A percentile compares a stretch with the other conserved stretches of the same genome.
These are phyloP conservation scores for Caenorhabditis remanei DNA, from an alignment of 1,140 invertebrate genomes.

Conservation along the genomic window DNA sequence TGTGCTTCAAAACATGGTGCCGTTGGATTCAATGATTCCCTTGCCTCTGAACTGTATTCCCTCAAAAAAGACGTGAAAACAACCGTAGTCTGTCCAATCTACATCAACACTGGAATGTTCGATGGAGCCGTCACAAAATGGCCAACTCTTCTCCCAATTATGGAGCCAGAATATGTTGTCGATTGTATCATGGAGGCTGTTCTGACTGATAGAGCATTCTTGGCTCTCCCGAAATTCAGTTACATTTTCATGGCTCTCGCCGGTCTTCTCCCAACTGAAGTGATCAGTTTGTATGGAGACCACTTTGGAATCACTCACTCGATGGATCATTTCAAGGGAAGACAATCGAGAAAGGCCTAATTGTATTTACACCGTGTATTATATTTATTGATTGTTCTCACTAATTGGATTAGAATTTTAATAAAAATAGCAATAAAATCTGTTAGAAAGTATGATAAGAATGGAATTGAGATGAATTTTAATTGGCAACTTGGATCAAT, in stretches of 20 bases:
- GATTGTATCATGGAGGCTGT: conserved; percentile 87
- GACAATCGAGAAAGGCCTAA: conserved; percentile 18
- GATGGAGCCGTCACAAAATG: conserved; percentile 84
- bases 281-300: conserved; percentile 87
- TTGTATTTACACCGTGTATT: neutral
- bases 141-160: conserved; percentile 85
- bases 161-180: conserved; percentile 88
- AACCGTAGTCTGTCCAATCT: conserved; percentile 91
- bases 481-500: conserved; percentile 7
- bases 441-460: neutral
- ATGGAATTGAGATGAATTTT: too few species aligned
- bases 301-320: conserved; percentile 88
- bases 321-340: conserved; percentile 67
- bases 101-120: conserved; percentile 95
- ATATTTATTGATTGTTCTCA: neutral
- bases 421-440: too few species aligned
- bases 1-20: conserved; percentile 95
- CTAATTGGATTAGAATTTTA: too few species aligned
- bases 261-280: conserved; percentile 86
- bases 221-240: conserved; percentile 83
- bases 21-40: conserved; percentile 83
- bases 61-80: conserved; percentile 81
- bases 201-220: conserved; percentile 84
- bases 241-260: conserved; percentile 60
- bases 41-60: conserved; percentile 57